phyloP scores from a whole-genome alignment of 1,140 invertebrate genomes.

The Camponotus pennsylvanicus region DNA sequence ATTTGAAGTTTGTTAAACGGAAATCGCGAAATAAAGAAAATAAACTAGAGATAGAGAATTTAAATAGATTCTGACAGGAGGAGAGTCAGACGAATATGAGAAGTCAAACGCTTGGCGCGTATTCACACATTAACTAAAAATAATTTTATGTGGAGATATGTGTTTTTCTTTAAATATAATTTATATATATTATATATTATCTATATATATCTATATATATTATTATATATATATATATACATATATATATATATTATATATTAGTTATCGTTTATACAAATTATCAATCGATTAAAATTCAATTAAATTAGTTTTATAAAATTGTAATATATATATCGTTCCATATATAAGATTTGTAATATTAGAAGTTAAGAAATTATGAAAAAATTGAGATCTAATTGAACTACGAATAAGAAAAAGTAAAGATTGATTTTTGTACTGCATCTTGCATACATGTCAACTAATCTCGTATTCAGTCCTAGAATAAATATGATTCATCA shows the following conservation, averaged over 20 bases:
- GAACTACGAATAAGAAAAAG: neutral
- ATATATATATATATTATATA: neutral
- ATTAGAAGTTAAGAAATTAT: neutral
- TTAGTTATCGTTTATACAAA: neutral
- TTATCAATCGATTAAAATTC: neutral
- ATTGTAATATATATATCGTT: neutral
- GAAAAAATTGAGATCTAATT: neutral
- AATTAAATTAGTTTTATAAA: neutral
- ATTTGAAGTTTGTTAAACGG: neutral
- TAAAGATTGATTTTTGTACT: neutral
- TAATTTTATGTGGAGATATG: neutral
- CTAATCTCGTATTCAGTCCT: neutral
- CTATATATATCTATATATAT: neutral
- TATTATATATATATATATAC: neutral
- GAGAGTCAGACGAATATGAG: neutral
- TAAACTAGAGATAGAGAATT: neutral
- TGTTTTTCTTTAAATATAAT: no score
- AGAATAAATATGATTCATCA: neutral
- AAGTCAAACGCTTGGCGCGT: neutral
- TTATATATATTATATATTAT: neutral
- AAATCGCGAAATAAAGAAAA: neutral
- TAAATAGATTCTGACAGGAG: conserved; percentile 1
- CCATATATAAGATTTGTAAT: neutral
- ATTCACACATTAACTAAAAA: conserved; percentile 13
- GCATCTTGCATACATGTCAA: neutral